phyloP scores from a whole-genome alignment of 2,888 invertebrate species.

The Apodemia hepburni region DNA sequence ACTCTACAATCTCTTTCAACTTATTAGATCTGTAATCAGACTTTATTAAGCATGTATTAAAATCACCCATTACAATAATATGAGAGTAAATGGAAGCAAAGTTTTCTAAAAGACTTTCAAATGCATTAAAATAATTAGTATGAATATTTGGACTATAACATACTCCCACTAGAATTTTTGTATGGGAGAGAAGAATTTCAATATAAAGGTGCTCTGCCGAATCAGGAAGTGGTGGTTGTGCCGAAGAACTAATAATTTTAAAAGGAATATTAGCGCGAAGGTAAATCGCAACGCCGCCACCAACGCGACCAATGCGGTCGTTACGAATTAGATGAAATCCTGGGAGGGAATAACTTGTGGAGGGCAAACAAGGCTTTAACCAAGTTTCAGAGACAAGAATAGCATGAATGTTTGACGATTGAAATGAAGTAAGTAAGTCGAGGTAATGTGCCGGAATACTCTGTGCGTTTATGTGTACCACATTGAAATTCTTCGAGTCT shows the following conservation, averaged over 20 bases:
- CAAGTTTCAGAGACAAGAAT: constrained; percentile 21
- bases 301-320: constrained; percentile 3
- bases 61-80: constrained; percentile 13
- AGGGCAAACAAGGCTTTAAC: constrained; percentile 20
- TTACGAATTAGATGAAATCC: constrained; percentile 18
- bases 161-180: constrained; percentile 15
- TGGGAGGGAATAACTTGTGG: constrained; percentile 21
- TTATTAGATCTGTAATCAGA: constrained; percentile 5
- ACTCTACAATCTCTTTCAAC: constrained; percentile 1
- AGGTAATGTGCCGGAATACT: constrained; percentile 22
- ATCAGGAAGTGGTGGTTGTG: background rate
- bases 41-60: constrained; percentile 13
- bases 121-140: background rate
- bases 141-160: constrained; percentile 5
- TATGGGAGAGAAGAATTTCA: background rate
- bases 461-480: constrained; percentile 24
- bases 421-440: constrained; percentile 19
- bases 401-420: constrained; percentile 18
- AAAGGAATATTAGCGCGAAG: background rate
- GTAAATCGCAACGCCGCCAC: constrained; percentile 8
- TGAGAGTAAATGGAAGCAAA: background rate
- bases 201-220: constrained; percentile 6
- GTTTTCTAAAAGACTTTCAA: constrained; percentile 5
- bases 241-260: background rate
- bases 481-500: constrained; percentile 18